Evolutionary conservation across 2,888 invertebrate genomes (phyloP).

Genomic region (Campaea margaritaria): DNA sequence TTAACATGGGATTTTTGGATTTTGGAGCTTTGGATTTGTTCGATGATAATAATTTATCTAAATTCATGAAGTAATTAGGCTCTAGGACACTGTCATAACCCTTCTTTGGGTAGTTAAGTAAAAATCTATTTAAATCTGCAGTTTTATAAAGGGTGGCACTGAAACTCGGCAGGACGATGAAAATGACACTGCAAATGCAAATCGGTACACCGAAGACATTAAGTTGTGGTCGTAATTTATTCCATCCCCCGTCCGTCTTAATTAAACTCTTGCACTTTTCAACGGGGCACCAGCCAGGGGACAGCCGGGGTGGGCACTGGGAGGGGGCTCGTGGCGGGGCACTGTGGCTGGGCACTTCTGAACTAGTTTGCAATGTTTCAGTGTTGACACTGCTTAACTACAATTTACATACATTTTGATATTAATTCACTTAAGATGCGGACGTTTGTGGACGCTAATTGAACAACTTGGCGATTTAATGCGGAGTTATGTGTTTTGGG

Average conservation of each 20-base stretch:
- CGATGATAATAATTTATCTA: too few species aligned
- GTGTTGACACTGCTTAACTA: slow-evolving; percentile 30
- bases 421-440: slow-evolving; percentile 33
- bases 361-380: slow-evolving; percentile 15
- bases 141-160: not conserved
- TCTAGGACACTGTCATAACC: too few species aligned
- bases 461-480: slow-evolving; percentile 28
- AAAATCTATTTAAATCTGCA: too few species aligned
- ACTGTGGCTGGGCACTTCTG: not conserved
- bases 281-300: slow-evolving; percentile 9
- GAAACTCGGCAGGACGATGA: not conserved
- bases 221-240: slow-evolving; percentile 58
- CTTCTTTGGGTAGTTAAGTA: too few species aligned
- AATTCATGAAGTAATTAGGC: too few species aligned
- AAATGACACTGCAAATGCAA: slow-evolving; percentile 52
- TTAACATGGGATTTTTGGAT: too few species aligned
- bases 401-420: slow-evolving; percentile 39
- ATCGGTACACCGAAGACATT: slow-evolving; percentile 52
- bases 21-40: too few species aligned
- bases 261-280: slow-evolving; percentile 65
- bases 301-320: slow-evolving; percentile 1
- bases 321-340: slow-evolving; percentile 1
- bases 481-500: slow-evolving; percentile 8
- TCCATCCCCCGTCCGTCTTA: slow-evolving; percentile 56
- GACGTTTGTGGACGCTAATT: slow-evolving; percentile 32